Percentiles rank a stretch among this genome's conserved stretches.
Conservation (phyloP, 2,113 vertebrate genomes). For the Sebastes schlegelii region DNA sequence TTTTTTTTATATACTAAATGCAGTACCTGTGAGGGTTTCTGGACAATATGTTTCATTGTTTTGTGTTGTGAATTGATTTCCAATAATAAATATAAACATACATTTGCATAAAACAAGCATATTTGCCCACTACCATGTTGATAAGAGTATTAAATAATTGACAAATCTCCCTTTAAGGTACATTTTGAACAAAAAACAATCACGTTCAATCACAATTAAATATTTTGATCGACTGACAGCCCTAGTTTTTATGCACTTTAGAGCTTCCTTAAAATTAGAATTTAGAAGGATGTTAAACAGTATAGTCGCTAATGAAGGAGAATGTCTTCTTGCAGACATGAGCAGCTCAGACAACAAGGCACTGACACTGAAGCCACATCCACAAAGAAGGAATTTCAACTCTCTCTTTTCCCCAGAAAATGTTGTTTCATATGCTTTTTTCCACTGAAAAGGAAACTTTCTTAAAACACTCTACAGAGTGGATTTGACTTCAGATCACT, state of each 20-base stretch:
- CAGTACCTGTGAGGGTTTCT: too few relatives aligned
- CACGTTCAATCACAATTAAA: too few relatives aligned
- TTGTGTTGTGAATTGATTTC: too few relatives aligned
- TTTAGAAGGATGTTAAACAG: neutral
- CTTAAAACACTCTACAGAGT: neutral
- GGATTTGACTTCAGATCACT: neutral
- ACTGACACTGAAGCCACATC: neutral
- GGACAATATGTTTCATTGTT: too few relatives aligned
- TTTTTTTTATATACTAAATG: too few relatives aligned
- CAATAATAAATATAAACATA: too few relatives aligned
- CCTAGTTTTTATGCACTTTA: neutral
- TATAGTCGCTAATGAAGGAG: neutral
- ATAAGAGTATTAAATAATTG: too few relatives aligned
- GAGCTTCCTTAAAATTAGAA: neutral
- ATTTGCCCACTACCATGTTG: too few relatives aligned
- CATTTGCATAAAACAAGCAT: too few relatives aligned
- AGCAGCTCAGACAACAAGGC: neutral
- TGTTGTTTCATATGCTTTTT: neutral
- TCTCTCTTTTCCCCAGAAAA: neutral
- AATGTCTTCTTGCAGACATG: neutral
- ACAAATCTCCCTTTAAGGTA: too few relatives aligned
- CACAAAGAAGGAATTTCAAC: neutral
- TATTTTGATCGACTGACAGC: too few relatives aligned
- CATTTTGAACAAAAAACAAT: too few relatives aligned
- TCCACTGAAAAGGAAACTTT: neutral